Evolutionary conservation across 1,140 invertebrate species (phyloP).

Genomic region (Scaptodrosophila lebanonensis): DNA sequence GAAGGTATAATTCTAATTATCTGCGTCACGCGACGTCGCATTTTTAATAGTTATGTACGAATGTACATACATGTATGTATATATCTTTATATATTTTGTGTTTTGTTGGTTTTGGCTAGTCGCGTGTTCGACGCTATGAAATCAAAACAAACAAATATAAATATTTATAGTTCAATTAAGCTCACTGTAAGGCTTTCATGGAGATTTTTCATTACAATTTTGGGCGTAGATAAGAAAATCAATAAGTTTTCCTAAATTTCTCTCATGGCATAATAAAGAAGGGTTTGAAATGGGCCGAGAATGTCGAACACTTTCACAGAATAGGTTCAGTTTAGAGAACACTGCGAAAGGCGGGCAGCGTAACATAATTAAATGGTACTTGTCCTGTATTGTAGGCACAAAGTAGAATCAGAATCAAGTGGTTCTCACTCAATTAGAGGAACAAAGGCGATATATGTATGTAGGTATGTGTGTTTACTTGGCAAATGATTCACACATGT

Average conservation of each 20-base stretch:
- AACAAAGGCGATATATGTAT: slow-evolving; percentile 18
- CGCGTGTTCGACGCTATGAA: slow-evolving; percentile 41
- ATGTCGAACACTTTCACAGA: slow-evolving; percentile 9
- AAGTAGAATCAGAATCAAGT: slow-evolving; percentile 27
- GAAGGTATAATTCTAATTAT: slow-evolving; percentile 64
- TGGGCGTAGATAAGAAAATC: slow-evolving; percentile 23
- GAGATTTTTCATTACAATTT: slow-evolving; percentile 13
- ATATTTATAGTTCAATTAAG: slow-evolving; percentile 44
- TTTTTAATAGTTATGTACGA: too few relatives aligned
- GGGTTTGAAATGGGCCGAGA: slow-evolving; percentile 11
- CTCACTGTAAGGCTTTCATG: slow-evolving; percentile 17
- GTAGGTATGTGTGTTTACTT: too few relatives aligned
- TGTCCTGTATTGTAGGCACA: slow-evolving; percentile 14
- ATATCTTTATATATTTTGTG: slow-evolving; percentile 19
- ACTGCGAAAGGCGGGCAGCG: slow-evolving; percentile 4
- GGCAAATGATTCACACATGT: too few relatives aligned
- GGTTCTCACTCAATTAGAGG: slow-evolving; percentile 32
- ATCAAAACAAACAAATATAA: slow-evolving; percentile 25
- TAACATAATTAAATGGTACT: slow-evolving; percentile 13
- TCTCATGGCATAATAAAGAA: neutral
- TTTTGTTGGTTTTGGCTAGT: slow-evolving; percentile 24
- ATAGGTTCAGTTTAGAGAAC: slow-evolving; percentile 55
- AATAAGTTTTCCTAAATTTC: slow-evolving; percentile 25
- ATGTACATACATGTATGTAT: too few relatives aligned
- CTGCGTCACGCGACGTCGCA: slow-evolving; percentile 55